Evolutionary conservation across 1,140 invertebrate genomes (phyloP).

Genomic region (Macrosteles quadrilineatus): DNA sequence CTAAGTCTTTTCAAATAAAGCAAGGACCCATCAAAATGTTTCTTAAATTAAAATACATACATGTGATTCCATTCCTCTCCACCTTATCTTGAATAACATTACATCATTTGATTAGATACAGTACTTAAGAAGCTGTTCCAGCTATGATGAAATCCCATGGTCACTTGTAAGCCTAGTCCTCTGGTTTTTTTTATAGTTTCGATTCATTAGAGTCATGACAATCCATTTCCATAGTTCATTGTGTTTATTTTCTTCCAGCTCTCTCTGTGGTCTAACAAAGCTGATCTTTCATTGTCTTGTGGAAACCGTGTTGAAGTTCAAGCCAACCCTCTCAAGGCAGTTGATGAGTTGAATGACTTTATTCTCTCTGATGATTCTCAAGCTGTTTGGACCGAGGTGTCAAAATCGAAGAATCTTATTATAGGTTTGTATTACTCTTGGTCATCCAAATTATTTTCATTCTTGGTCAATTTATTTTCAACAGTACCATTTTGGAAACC

Average conservation of each 20-base stretch:
- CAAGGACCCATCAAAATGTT: no score
- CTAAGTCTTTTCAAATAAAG: no score
- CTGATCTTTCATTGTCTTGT: conserved; percentile 84
- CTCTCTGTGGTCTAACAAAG: conserved; percentile 55
- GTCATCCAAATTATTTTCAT: neutral
- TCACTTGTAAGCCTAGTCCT: no score
- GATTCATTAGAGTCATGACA: no score
- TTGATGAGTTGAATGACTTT: conserved; percentile 65
- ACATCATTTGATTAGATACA: no score
- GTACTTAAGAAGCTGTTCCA: no score
- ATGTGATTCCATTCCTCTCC: no score
- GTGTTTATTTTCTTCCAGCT: conserved; percentile 33
- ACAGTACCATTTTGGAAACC: conserved; percentile 15
- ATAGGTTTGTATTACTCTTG: conserved; percentile 46
- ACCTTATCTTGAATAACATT: no score
- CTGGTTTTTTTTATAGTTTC: no score
- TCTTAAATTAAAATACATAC: no score
- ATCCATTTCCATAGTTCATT: no score
- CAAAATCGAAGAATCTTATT: conserved; percentile 37
- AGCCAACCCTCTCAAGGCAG: conserved; percentile 61
- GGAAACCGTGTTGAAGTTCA: conserved; percentile 61
- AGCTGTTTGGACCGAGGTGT: conserved; percentile 57
- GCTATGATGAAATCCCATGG: no score
- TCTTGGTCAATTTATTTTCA: neutral
- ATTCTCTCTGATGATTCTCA: conserved; percentile 70